Evolutionary conservation across 2,888 invertebrate species (phyloP), one percentile per base, ranked within the genome.

Genomic region (Frankliniella fusca): DNA sequence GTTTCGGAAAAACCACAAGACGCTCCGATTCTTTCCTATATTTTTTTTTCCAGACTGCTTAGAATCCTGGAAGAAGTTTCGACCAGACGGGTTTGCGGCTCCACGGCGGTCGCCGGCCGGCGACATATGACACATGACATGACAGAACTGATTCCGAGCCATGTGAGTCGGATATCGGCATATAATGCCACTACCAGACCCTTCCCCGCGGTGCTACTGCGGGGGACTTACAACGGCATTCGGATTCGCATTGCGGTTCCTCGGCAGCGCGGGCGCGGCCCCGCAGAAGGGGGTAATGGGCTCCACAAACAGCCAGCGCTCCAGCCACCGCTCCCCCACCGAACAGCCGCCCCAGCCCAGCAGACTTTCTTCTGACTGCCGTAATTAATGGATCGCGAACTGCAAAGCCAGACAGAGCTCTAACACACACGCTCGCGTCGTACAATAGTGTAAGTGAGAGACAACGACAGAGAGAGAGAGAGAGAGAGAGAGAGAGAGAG

Each of bases 61-160:
- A n/a, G n/a, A n/a, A n/a, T n/a, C n/a, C n/a, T n/a, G n/a, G n/a
- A n/a, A n/a, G n/a, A n/a, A n/a, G n/a, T n/a, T n/a, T n/a, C n/a
- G n/a, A n/a, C n/a, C n/a, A n/a, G n/a, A n/a, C n/a, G n/a, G n/a
- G n/a, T n/a, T n/a, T n/a, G n/a, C n/a, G n/a, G n/a, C n/a, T n/a
- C n/a, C n/a, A n/a, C n/a, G n/a, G n/a, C n/a, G n/a, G n/a, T n/a
- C n/a, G n/a, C n/a, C n/a, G n/a, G n/a, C n/a, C 38, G 38, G 38
- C 38, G 38, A 38, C 38, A n/a, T n/a, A n/a, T n/a, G n/a, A n/a
- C n/a, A n/a, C n/a, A 5, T 38, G 38, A 76, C 70, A 76, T 76
- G 70, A 76, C 70, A 76, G 70, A 76, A 76, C 70, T 27, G 70
- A 76, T 76, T 27, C 70, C 70, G 70, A 11, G 54, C 54, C 54